A percentile compares a stretch with the other conserved stretches of the same genome.
Conservation (phyloP, 2,113 vertebrate species). For the Sylvietta virens region DNA sequence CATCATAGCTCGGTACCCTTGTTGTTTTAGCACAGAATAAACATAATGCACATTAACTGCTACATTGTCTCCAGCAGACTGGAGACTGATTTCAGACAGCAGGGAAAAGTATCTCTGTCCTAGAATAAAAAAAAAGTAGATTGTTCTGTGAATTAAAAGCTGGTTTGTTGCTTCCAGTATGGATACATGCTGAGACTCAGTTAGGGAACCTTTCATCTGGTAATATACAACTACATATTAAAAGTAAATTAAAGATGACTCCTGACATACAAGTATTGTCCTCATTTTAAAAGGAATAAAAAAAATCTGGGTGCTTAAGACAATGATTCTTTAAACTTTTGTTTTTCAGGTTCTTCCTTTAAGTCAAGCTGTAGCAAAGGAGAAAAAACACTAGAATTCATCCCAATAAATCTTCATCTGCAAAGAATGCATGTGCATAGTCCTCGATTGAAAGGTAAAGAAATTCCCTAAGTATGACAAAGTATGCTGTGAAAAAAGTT, state of each 20-base stretch:
- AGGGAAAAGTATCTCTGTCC: neutral
- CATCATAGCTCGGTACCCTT: neutral
- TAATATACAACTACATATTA: constrained; percentile 6
- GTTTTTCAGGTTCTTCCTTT: constrained; percentile 86
- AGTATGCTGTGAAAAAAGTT: neutral
- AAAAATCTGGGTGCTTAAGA: constrained; percentile 16
- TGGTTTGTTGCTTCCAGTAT: neutral
- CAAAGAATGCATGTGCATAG: constrained; percentile 94
- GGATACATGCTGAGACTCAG: constrained; percentile 23
- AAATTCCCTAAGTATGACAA: neutral
- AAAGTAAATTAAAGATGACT: constrained; percentile 19
- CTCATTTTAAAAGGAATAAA: neutral
- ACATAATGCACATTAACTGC: neutral
- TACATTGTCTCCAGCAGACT: constrained; percentile 12
- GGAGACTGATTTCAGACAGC: neutral
- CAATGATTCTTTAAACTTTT: constrained; percentile 29
- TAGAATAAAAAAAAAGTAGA: constrained; percentile 31
- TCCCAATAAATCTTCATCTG: constrained; percentile 94
- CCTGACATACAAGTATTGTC: neutral
- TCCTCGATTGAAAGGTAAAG: constrained; percentile 88
- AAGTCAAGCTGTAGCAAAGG: constrained; percentile 97
- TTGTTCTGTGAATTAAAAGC: constrained; percentile 49
- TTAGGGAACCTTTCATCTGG: constrained; percentile 5
- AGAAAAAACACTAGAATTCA: constrained; percentile 94
- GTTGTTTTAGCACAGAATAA: neutral